Percentiles rank a stretch among this genome's conserved stretches.
phyloP scores from a whole-genome alignment of 1,140 invertebrate genomes.

The Drosophila ercepeae region DNA sequence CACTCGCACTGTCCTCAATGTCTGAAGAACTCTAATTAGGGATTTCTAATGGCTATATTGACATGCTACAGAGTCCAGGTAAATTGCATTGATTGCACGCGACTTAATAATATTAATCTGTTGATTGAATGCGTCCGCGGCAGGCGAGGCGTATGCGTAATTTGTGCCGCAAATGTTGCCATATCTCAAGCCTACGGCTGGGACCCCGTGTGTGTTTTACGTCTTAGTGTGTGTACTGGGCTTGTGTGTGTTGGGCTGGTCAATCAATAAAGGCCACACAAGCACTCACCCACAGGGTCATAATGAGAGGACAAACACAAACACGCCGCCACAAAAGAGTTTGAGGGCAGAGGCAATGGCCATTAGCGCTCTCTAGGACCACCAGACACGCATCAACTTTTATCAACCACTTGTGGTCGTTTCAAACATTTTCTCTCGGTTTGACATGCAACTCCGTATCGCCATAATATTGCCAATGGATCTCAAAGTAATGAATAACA shows the following conservation, averaged over 20 bases:
- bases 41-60: conserved; percentile 44
- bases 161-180: conserved; percentile 57
- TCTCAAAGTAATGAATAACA: conserved; percentile 70
- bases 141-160: conserved; percentile 62
- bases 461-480: conserved; percentile 59
- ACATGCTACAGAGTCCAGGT: conserved; percentile 20
- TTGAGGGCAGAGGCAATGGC: conserved; percentile 17
- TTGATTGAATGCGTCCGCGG: conserved; percentile 43
- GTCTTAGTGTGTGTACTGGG: background rate
- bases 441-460: conserved; percentile 57
- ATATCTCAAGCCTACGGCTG: conserved; percentile 39
- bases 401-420: conserved; percentile 78
- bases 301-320: conserved; percentile 49
- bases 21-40: background rate
- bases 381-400: conserved; percentile 70
- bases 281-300: conserved; percentile 18
- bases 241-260: conserved; percentile 19
- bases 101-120: conserved; percentile 71
- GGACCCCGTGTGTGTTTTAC: conserved; percentile 19
- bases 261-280: conserved; percentile 68
- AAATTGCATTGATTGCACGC: conserved; percentile 75
- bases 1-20: background rate
- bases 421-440: conserved; percentile 60
- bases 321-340: conserved; percentile 28
- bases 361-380: conserved; percentile 45